phyloP scores from a whole-genome alignment of 53 echinoderm and acorn worm genomes.

The Actinopyga echinites region DNA sequence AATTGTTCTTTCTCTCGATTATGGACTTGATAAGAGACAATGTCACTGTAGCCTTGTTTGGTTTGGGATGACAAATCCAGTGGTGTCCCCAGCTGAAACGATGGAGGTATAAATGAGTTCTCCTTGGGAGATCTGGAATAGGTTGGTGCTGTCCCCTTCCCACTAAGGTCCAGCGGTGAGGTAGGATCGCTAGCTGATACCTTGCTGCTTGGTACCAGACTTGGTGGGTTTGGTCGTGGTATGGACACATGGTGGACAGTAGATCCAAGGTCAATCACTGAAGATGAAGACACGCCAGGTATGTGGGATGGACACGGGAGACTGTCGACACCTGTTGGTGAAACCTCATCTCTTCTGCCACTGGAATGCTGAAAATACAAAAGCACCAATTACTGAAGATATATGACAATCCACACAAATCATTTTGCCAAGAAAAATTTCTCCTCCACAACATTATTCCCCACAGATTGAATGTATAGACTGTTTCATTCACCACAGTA shows the following conservation, averaged over 20 bases:
- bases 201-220: neutral
- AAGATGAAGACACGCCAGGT: slow-evolving; percentile 21
- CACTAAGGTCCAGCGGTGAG: slow-evolving; percentile 64
- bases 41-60: slow-evolving; percentile 37
- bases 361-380: slow-evolving; percentile 24
- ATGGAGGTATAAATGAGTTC: neutral
- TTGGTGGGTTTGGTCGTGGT: slow-evolving; percentile 31
- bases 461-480: no score
- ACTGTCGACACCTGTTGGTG: neutral
- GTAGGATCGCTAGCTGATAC: slow-evolving; percentile 19
- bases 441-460: no score
- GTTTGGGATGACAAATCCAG: slow-evolving; percentile 77
- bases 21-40: slow-evolving; percentile 32
- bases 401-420: no score
- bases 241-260: slow-evolving; percentile 62
- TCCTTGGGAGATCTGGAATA: neutral
- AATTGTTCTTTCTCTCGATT: slow-evolving; percentile 56
- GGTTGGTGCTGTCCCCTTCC: slow-evolving; percentile 33
- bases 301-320: neutral
- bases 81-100: slow-evolving; percentile 35
- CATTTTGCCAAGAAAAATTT: no score
- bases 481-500: no score
- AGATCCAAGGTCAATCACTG: slow-evolving; percentile 63
- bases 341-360: neutral
- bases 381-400: no score